Evolutionary conservation across 2,888 invertebrate species (phyloP), one percentile per base, ranked within the genome.

Genomic region (Leucophora obtusa): DNA sequence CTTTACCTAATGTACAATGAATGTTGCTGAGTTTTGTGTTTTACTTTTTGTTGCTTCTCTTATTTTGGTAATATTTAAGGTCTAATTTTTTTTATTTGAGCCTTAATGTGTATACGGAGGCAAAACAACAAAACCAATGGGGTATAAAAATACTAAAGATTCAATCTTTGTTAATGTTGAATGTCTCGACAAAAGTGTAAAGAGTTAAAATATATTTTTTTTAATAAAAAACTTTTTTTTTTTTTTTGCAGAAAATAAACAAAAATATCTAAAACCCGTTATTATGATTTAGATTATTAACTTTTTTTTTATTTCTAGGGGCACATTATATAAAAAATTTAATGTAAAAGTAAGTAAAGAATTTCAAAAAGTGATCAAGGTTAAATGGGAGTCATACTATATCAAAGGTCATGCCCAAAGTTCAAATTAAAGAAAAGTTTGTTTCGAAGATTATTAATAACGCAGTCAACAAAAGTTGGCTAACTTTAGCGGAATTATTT

Each of bases 21-120:
- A 51, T 66, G 38, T 66, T 17, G 65, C 35, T 66, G 65, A 62
- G 18, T 50, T 28, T 62, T 66, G 28, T 24, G 18, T 35, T 53
- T 66, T 35, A 33, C 3, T 24, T 21, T 21, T 53, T 53, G 4
- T 17, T 53, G 11, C 1, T 62, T 62, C 14, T 60, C 17, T 38
- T 38, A 38, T 38, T 38, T 38, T 11, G 10, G 38, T 38, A 11
- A 7, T 11, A 38, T 38, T 38, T 38, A 10, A 38, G 38, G 38
- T 38, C 11, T 4, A 38, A 11, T 2, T 38, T 38, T 11, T 38
- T 11, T 11, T 38, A 38, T 38, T 38, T 9, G 10, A 38, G 14
- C 38, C 38, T 11, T 38, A 38, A 38, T 38, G 38, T 38, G 3
- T 38, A 38, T 1, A 38, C 10, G 11, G 38, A 14, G 38, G 38